Base-by-base conservation (phyloP, 2,113 vertebrate species). In the Clarias macrocephalus region DNA sequence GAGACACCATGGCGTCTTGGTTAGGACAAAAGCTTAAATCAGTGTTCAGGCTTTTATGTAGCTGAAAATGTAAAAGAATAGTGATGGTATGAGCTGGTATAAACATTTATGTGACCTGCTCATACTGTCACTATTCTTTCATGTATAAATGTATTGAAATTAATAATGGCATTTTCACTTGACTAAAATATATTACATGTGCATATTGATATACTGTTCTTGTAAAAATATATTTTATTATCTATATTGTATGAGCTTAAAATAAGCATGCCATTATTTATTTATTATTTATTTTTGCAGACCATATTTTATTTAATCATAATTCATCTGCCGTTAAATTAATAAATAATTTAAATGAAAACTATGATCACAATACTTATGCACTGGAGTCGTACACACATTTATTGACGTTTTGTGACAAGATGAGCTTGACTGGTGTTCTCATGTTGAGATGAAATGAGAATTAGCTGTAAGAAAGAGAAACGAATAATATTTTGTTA, bases 381-480 rank as follows among this genome's bases (percentile, higher is more conserved):
- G 48, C 54, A 86, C 28, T 33, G 23, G 33, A 60, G 75, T 63
- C 30, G 23, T 62, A 66, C 11, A 18, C 82, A 23, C 15, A 0
- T 85, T 77, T 60, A 70, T 85, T 85, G 57, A 21, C 54, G 3
- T 56, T 37, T 12, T 84, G 37, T 80, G 75, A 89, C 23, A 11
- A 56, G 48, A 75, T 23, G 28, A 66, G 57, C 16, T 87, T 80
- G 63, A 56, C 21, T 82, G 48, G 13, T 63, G 73, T 5, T 48
- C 48, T 48, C 48, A 48, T 42, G 73, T 70, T 91, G 62, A 95
- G 56, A 90, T 87, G 87, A 94, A 92, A 85, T 95, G 93, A 0
- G 88, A 85, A 73, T 89, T 81, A 89, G 93, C 95, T 95, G 92
- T 10, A 92, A 89, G 23, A 9, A 86, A 88, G 28, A 87, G 25